These are phyloP conservation scores for Propithecus deckenii DNA, from an alignment of 2,797 vertebrate genomes.

Conservation along the genomic window DNA sequence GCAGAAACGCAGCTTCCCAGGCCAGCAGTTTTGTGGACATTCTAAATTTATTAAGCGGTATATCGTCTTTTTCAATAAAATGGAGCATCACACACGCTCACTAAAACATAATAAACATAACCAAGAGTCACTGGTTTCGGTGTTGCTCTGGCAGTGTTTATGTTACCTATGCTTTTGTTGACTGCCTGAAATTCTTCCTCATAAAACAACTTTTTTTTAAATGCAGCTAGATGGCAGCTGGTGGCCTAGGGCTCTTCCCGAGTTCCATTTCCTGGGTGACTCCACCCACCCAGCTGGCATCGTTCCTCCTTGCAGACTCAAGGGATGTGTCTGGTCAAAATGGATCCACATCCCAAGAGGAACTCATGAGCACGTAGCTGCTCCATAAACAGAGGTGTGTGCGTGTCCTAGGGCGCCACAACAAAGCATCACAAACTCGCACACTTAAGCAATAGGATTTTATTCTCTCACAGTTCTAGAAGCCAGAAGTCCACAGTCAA, in stretches of 20 bases:
- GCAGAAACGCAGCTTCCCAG: not conserved
- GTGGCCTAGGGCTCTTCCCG: fast-evolving
- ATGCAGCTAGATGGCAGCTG: not conserved
- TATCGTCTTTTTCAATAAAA: not conserved
- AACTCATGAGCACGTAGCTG: not conserved
- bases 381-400: fast-evolving
- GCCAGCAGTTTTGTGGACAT: not conserved
- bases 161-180: not conserved
- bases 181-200: not conserved
- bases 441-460: not conserved
- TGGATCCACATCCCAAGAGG: not conserved
- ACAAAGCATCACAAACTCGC: not conserved
- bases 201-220: not conserved
- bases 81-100: not conserved
- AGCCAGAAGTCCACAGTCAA: not conserved
- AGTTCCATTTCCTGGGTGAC: not conserved
- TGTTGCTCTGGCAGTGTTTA: not conserved
- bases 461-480: not conserved
- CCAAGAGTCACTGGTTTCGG: not conserved
- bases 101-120: not conserved
- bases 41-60: not conserved
- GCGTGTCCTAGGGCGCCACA: fast-evolving
- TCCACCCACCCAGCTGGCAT: not conserved
- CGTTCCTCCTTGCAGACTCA: not conserved
- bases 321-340: no score